Evolutionary conservation across 1,140 invertebrate genomes (phyloP), one percentile per base, ranked within the genome.

Genomic region (Linepithema humile): DNA sequence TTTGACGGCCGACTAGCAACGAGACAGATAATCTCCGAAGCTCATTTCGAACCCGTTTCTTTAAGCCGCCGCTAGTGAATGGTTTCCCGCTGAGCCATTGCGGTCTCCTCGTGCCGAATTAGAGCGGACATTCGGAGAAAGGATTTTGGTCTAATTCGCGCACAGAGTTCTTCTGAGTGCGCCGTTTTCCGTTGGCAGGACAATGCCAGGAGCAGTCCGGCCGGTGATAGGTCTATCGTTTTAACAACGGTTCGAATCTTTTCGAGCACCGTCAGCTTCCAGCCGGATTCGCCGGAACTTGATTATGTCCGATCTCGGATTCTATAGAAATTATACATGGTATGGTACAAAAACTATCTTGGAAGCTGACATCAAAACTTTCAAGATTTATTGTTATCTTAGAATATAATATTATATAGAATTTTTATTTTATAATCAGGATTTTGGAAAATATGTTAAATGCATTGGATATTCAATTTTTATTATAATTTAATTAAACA

Each of bases 111-210:
- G 59, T 35, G 48, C 60, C 77, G 89, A 90, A 90, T 90, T 88
- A 90, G 86, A 87, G 53, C 88, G 84, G 29, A 73, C 85, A 84
- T 88, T 88, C 70, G 65, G 38, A 83, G 82, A 88, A 90, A 90
- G 89, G 89, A 90, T 88, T n/a, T 90, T 88, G 70, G 57, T 85
- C 82, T 86, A 90, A 90, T 90, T 90, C 89, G 86, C 84, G 73
- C 53, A 86, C 83, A 45, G 83, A 88, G 78, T 88, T 72, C 78
- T 87, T 65, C n/a, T 35, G 60, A 72, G 23, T 77, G n/a, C 45
- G 12, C 57, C 40, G 84, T 88, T 88, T 85, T 75, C 55, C 72
- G 64, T 38, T 29, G 87, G 67, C 86, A 62, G 83, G 40, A 93
- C 88, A 91, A 91, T 92, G 43, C 40, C 10, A 29, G 50, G 45